These are phyloP conservation scores for Australoheros facetus DNA, from an alignment of 2,797 vertebrate species.

Conservation along the genomic window DNA sequence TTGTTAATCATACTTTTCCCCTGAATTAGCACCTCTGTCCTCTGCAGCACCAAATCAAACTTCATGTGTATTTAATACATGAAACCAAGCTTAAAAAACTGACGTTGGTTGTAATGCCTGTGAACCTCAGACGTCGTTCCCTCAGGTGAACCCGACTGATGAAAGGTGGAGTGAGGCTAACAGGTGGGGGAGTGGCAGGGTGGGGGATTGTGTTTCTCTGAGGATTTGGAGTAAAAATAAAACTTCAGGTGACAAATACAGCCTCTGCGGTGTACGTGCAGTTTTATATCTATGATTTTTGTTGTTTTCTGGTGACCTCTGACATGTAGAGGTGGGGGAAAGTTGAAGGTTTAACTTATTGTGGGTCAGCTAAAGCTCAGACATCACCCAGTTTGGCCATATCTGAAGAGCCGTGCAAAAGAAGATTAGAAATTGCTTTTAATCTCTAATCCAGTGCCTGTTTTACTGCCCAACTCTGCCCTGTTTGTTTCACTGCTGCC, in stretches of 20 bases:
- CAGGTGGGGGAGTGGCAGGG: background rate
- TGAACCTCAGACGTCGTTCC: background rate
- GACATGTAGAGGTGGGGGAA: slow-evolving; percentile 42
- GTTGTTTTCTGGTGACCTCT: slow-evolving; percentile 4
- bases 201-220: slow-evolving; percentile 7
- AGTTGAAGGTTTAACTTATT: slow-evolving; percentile 46
- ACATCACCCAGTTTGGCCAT: slow-evolving; percentile 32
- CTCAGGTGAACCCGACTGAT: background rate
- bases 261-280: background rate
- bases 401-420: slow-evolving; percentile 30
- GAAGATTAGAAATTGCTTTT: slow-evolving; percentile 65
- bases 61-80: background rate
- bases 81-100: background rate
- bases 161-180: background rate
- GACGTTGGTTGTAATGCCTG: background rate
- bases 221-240: slow-evolving; percentile 15
- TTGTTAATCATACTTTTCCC: too few relatives aligned
- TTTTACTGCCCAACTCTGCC: background rate
- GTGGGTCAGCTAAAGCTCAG: slow-evolving; percentile 58
- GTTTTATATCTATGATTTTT: background rate
- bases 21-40: background rate
- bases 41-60: background rate
- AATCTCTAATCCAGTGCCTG: slow-evolving; percentile 56
- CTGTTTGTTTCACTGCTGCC: slow-evolving; percentile 2
- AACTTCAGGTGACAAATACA: background rate